A percentile compares a stretch with the other conserved stretches of the same genome.
Conservation (phyloP, 2,113 vertebrate species). For the Otis tarda region DNA sequence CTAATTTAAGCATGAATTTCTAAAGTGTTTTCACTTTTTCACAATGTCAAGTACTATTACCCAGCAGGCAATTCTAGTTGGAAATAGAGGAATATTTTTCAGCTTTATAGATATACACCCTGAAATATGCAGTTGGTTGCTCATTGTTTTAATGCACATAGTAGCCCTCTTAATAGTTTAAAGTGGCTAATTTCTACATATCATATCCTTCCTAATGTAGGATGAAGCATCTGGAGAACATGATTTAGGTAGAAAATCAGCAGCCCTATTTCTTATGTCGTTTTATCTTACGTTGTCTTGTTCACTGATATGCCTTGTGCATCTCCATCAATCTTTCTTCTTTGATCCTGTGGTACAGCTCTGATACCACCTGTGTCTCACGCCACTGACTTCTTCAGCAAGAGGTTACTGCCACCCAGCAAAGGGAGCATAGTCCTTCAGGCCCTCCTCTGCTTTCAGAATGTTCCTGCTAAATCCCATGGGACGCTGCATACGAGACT, state of each 20-base stretch:
- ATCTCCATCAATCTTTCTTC: neutral
- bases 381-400: neutral
- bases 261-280: neutral
- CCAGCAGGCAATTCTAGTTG: neutral
- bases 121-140: neutral
- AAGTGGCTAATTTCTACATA: neutral
- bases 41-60: neutral
- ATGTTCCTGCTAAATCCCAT: neutral
- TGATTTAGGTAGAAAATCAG: neutral
- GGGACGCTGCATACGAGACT: neutral
- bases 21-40: neutral
- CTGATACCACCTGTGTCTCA: neutral
- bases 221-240: neutral
- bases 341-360: neutral
- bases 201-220: fast-evolving
- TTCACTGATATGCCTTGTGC: neutral
- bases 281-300: neutral
- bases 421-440: neutral
- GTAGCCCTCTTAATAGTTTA: neutral
- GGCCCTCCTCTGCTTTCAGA: neutral
- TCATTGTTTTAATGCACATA: neutral
- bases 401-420: neutral
- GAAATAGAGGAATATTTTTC: neutral
- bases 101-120: neutral
- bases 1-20: neutral